Percentiles rank a stretch among this genome's conserved stretches.
Conservation (phyloP, 2,113 vertebrate species). For the Hydrolagus affinis region DNA sequence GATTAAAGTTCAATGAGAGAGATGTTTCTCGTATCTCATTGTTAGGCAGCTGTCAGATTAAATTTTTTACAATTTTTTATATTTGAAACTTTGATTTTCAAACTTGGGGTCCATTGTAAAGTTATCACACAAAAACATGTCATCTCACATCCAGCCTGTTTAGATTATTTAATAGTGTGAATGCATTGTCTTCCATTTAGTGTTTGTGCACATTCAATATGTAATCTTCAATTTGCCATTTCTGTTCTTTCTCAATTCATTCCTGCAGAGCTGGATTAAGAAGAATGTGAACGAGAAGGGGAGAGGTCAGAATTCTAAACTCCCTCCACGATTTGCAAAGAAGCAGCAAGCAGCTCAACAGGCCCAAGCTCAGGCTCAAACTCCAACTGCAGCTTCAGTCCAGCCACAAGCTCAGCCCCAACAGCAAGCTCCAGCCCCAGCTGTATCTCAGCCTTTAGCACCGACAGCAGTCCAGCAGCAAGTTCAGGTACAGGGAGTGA, state of each 20-base stretch:
- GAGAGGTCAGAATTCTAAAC: constrained; percentile 77
- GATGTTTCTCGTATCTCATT: not conserved
- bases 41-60: not conserved
- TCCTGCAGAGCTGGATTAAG: constrained; percentile 82
- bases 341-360: constrained; percentile 67
- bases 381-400: constrained; percentile 18
- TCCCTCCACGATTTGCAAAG: constrained; percentile 93
- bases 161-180: not conserved
- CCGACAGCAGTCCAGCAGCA: constrained; percentile 47
- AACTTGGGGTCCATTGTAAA: not conserved
- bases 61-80: not conserved
- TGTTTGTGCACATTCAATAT: not conserved
- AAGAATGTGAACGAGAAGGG: constrained; percentile 82
- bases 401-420: constrained; percentile 46
- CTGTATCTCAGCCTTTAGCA: not conserved
- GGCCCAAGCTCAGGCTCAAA: constrained; percentile 40
- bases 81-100: not conserved
- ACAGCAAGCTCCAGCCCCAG: constrained; percentile 45
- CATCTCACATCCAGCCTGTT: not conserved
- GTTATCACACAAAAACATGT: not conserved
- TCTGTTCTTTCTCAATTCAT: not conserved
- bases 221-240: not conserved
- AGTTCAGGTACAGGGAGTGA: constrained; percentile 38
- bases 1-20: not conserved
- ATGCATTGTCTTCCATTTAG: too few relatives aligned